Base-by-base conservation (phyloP, 92 coral and sea anemone species). In the Siderastrea siderea region DNA sequence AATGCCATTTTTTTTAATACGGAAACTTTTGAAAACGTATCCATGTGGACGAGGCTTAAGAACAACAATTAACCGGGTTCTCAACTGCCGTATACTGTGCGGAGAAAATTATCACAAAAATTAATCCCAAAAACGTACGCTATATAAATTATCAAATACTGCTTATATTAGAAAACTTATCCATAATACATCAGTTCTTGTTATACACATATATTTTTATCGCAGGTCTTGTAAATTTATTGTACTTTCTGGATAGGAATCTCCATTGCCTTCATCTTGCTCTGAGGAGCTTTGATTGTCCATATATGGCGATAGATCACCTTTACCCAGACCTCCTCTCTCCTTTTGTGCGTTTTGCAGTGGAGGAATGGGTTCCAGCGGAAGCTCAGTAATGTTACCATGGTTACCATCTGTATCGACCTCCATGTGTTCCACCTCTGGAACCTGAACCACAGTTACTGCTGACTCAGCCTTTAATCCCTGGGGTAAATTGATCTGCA, bases 141-240 rank as follows among this genome's bases (percentile, higher is more conserved):
- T 46, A 14, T 4, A 70, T 70, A 70, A 70, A 70, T 14, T 19
- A 80, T 10, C 38, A 51, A 65, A 80, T 26, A 14, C 11, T 1
- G 9, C 51, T 66, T 6, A 49, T 13, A 80, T 4, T 16, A 77
- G 68, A 15, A 57, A 57, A 77, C 3, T 59, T 8, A 9, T 74
- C 12, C 19, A 51, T 12, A 52, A 15, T 53, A 74, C 9, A 11
- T 59, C 7, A 2, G 17, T 10, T 5, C 59, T 47, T 8, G 8
- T n/a, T 7, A 7, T 78, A 16, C 43, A 14, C 13, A 38, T 68
- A 15, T n/a, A 45, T 16, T 3, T n/a, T 95, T 67, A 97, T 78
- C 95, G 94, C 62, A 97, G 87, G 84, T 97, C 99, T 77, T 95
- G 99, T 46, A 97, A 77, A 79, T 97, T 97, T 57, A 97, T 97